Conservation (phyloP, 2,113 vertebrate genomes). For the Tamias sibiricus region DNA sequence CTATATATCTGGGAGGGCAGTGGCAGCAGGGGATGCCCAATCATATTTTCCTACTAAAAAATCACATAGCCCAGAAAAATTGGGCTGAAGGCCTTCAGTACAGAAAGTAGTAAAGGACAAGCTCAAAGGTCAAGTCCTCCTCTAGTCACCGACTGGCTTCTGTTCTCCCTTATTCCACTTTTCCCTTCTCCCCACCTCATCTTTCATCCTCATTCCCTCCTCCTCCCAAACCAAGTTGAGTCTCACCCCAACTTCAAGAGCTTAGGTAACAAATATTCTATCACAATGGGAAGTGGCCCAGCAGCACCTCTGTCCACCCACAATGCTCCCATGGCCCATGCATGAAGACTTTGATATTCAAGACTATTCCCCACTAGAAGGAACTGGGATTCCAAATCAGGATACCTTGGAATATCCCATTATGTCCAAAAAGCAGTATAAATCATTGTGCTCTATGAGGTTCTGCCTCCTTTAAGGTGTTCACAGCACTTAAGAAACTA, state of each 20-base stretch:
- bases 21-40: no score
- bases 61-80: background rate
- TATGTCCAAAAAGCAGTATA: background rate
- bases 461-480: background rate
- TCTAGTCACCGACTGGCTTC: background rate
- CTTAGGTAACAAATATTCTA: background rate
- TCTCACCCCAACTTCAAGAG: background rate
- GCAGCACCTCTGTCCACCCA: background rate
- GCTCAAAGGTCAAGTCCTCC: background rate
- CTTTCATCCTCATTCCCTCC: no score
- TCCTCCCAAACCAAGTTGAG: background rate
- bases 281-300: background rate
- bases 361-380: no score
- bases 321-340: no score
- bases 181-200: no score
- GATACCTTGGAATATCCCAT: accelerated
- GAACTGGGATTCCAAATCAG: no score
- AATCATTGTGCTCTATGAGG: background rate
- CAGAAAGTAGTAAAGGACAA: background rate
- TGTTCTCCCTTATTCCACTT: background rate
- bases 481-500: background rate
- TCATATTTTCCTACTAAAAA: background rate
- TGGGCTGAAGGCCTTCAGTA: background rate
- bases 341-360: background rate
- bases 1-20: background rate